Base-by-base conservation (phyloP, 2,797 vertebrate species). In the Oryzias sinensis region DNA sequence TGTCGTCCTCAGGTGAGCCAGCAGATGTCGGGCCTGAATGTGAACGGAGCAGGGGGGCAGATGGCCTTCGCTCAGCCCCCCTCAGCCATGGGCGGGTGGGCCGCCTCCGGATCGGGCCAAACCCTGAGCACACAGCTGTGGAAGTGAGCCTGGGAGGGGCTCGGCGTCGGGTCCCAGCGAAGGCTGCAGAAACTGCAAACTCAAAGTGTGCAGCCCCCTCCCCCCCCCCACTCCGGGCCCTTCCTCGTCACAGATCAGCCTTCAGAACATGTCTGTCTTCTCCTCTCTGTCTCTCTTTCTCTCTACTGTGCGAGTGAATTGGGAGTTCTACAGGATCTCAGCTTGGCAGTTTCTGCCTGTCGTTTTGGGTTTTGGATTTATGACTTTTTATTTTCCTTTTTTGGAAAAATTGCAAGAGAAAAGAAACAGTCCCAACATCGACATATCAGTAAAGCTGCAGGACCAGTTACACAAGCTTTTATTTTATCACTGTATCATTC, bases 71-170 rank as follows among this genome's bases (percentile, higher is more conserved):
- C 92, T 56, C 96, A 95, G 80, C 88, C 94, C 53, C 90, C 93
- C 20, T 89, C 80, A 80, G 93, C 93, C 47, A 90, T 93, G 5
- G 93, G 94, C 25, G 93, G 93, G 18, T 97, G 95, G 95, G 91
- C 94, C 5, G 90, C 91, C 51, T 75, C 84, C 60, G 86, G 93
- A 22, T 93, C 95, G 3, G 94, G 95, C 71, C 95, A 97, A 90
- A 97, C 95, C 81, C 93, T 98, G 70, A 97, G 95, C 90, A 97
- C 95, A 59, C 96, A 97, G 70, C 91, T 98, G 68, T 98, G 96
- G 96, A 98, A 98, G 88, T 97, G 89, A 97, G 82, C 85, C 77
- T 77, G 56, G 41, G 62, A 48, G 63, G 13, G 5, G 59, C 49
- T 54, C 42, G 37, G 54, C 60, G 76, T 57, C 48, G 6, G 49